Evolutionary conservation across 2,888 invertebrate species (phyloP).

Genomic region (Patella pellucida): DNA sequence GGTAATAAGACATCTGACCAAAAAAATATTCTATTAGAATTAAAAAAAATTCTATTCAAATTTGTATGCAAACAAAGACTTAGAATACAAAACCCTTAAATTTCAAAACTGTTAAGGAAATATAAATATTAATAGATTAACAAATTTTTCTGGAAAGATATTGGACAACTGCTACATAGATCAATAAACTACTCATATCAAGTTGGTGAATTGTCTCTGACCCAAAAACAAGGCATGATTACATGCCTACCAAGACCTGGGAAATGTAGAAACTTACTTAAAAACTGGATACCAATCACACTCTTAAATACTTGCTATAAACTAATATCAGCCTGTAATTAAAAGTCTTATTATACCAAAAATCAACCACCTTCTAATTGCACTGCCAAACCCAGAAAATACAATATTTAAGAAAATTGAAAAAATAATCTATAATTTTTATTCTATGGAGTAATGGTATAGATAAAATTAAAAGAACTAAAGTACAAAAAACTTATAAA

Average conservation of each 20-base stretch:
- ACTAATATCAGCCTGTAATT: slow-evolving; percentile 23
- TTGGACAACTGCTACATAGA: slow-evolving; percentile 18
- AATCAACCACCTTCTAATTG: not conserved
- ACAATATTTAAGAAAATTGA: not conserved
- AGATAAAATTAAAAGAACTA: slow-evolving; percentile 6
- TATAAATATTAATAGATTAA: no score
- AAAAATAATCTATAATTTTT: not conserved
- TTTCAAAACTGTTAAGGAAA: no score
- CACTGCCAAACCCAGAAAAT: not conserved
- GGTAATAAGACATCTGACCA: no score
- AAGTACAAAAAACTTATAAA: not conserved
- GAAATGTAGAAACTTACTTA: slow-evolving; percentile 23
- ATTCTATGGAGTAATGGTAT: not conserved
- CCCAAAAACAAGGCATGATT: slow-evolving; percentile 34
- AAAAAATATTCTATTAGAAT: no score
- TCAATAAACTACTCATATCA: slow-evolving; percentile 21
- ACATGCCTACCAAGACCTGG: slow-evolving; percentile 31
- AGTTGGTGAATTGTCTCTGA: slow-evolving; percentile 20
- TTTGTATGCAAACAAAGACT: no score
- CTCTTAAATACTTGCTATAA: slow-evolving; percentile 28
- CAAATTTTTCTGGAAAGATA: slow-evolving; percentile 25
- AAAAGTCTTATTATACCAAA: not conserved
- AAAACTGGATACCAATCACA: slow-evolving; percentile 28
- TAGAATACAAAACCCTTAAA: no score
- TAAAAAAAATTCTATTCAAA: no score